phyloP scores from a whole-genome alignment of 2,113 vertebrate genomes.

The Bubo blakistoni region DNA sequence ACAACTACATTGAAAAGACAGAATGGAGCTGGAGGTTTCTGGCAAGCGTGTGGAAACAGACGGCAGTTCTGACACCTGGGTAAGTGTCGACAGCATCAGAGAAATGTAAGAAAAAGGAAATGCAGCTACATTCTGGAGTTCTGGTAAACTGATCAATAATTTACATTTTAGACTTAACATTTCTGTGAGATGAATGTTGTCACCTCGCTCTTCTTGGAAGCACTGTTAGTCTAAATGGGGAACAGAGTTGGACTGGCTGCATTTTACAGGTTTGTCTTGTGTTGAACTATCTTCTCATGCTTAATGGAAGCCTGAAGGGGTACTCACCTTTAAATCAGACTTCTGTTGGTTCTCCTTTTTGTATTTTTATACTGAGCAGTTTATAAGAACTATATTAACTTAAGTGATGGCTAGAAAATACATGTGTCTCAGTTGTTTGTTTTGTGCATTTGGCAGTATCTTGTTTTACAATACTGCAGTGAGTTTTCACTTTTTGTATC shows the following conservation, averaged over 20 bases:
- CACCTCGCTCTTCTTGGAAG: conserved; percentile 6
- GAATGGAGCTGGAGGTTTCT: not conserved
- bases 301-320: not conserved
- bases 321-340: not conserved
- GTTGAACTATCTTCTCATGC: not conserved
- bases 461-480: not conserved
- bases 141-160: conserved; percentile 63
- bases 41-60: not conserved
- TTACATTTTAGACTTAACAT: conserved; percentile 15
- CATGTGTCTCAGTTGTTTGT: fast-evolving
- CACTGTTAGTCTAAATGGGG: not conserved
- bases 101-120: conserved; percentile 24
- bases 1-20: not conserved
- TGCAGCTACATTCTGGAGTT: conserved; percentile 22
- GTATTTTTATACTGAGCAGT: not conserved
- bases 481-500: not conserved
- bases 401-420: not conserved
- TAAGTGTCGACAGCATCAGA: conserved; percentile 37
- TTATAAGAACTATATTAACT: not conserved
- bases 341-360: not conserved
- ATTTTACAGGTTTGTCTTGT: not conserved
- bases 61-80: conserved; percentile 32
- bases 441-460: not conserved
- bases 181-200: not conserved
- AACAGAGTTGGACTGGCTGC: not conserved